Evolutionary conservation across 1,140 invertebrate genomes (phyloP), one percentile per base, ranked within the genome.

Genomic region (Drosophila mojavensis): DNA sequence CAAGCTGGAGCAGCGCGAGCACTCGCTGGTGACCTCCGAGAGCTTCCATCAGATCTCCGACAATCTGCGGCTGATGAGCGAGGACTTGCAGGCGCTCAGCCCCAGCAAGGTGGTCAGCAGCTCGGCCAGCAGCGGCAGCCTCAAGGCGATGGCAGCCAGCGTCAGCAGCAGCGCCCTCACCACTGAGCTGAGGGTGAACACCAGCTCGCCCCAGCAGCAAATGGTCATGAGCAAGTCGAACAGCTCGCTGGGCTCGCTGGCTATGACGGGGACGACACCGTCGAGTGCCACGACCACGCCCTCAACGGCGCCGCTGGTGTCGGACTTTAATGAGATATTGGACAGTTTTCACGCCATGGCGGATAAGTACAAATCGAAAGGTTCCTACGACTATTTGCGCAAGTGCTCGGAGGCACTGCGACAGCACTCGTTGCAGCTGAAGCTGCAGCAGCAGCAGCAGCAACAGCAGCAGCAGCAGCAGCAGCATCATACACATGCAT

Each of bases 11-110:
- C 78, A 90, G 20, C 61, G 81, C 1, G 90, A 91, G 5, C 91
- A 92, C 11, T 92, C 91, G 5, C 61, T 91, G 13, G 89, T 81
- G 11, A 90, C 91, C 26, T 92, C 89, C 0, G 91, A 92, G 60
- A 92, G 91, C 60, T 92, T 92, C 24, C 89, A 92, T 48, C 91
- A 92, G 53, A 92, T 92, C 41, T 92, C 92, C 10, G 92, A 92
- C 51, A 92, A 92, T 50, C 53, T 92, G 39, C 78, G 91, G 5
- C 54, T 92, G 4, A 92, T 92, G 91, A 92, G 90, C 68, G 91
- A 92, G 68, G 92, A 92, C 39, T 48, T 92, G 47, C 90, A 92
- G 64, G 86, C 91, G 1, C 60, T 92, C 24, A 92, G 90, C 75
- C 91, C 91, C 7, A 91, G 82, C 58, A 91, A 83, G n/a, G 88